Base-by-base conservation (phyloP, 2,113 vertebrate species). In the Machaerirhynchus nigripectus region DNA sequence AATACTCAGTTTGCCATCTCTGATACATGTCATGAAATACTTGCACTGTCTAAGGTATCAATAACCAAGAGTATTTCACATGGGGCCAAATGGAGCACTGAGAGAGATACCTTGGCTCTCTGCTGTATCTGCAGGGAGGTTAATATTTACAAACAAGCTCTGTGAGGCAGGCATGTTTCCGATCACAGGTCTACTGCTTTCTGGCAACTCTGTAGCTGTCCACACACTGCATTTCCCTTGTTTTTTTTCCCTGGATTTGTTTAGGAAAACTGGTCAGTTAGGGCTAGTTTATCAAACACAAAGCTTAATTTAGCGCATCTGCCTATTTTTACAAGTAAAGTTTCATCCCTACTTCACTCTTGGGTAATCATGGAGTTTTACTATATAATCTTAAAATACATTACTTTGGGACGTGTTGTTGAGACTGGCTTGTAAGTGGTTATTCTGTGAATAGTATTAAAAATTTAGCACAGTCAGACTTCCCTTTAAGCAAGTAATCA, bases 1-100 rank as follows among this genome's bases (percentile, higher is more conserved):
- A 87, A 75, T 50, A 18, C 14, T 70, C n/a, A 20, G 23, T 50
- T 61, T 70, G 33, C 13, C 47, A 70, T 21, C 11, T 90, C 21
- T 31, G 47, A 7, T 16, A 49, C 0, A 0, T 49, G 33, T 49
- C 60, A 46, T 1, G 0, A 56, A 92, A 74, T 5, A 52, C 20
- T 46, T 71, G 5, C 13, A 33, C 44, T 84, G 31, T 55, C 50
- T 42, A n/a, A 73, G 20, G 33, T 42, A 88, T 47, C 4, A 23
- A 6, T 19, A 71, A 30, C 37, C 8, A 31, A 46, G 35, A 44
- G 13, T 52, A 63, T 57, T 95, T 77, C 42, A 65, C 57, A 61
- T 19, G 19, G 39, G 21, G 18, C 27, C 75, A 75, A 83, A 76
- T 15, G 16, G 9, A 68, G 42, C 55, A 49, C n/a, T 26, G 46